Percentiles rank a stretch among this genome's conserved stretches.
These are phyloP conservation scores for Crepidodera aurea DNA, from an alignment of 2,888 invertebrate genomes.

Conservation along the genomic window DNA sequence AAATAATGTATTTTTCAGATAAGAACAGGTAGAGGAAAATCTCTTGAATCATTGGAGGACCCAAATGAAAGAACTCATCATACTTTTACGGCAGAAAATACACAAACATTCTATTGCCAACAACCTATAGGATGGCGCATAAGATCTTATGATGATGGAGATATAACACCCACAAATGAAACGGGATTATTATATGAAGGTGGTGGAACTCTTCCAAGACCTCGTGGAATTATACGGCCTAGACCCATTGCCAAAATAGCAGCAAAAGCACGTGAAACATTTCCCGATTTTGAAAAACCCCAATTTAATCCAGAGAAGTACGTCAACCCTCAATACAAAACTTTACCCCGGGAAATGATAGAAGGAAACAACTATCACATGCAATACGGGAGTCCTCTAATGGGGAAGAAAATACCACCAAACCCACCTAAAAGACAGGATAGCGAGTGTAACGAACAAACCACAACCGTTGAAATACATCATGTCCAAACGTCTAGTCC, in stretches of 20 bases:
- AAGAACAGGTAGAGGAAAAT: slow-evolving; percentile 84
- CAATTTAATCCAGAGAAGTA: slow-evolving; percentile 60
- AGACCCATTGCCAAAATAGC: slow-evolving; percentile 81
- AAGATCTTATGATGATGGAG: slow-evolving; percentile 86
- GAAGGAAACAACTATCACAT: slow-evolving; percentile 63
- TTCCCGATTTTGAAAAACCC: slow-evolving; percentile 62
- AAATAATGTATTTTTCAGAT: slow-evolving; percentile 64
- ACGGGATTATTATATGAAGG: slow-evolving; percentile 67
- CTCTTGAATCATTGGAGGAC: slow-evolving; percentile 85
- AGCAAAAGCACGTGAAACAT: slow-evolving; percentile 64
- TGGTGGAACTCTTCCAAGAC: slow-evolving; percentile 87
- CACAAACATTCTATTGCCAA: slow-evolving; percentile 66
- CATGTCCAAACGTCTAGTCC: slow-evolving; percentile 66
- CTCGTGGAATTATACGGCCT: slow-evolving; percentile 81
- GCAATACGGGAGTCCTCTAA: slow-evolving; percentile 71
- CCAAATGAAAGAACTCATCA: slow-evolving; percentile 72
- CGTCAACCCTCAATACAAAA: slow-evolving; percentile 63
- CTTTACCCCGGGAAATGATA: slow-evolving; percentile 64
- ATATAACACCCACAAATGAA: slow-evolving; percentile 90
- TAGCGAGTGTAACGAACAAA: slow-evolving; percentile 54
- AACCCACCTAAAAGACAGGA: slow-evolving; percentile 80
- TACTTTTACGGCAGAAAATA: slow-evolving; percentile 68
- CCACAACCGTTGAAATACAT: slow-evolving; percentile 62
- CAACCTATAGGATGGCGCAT: slow-evolving; percentile 62
- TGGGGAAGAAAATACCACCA: slow-evolving; percentile 80